Conservation (phyloP, 2,888 invertebrate genomes). For the Lamellibrachia columna region DNA sequence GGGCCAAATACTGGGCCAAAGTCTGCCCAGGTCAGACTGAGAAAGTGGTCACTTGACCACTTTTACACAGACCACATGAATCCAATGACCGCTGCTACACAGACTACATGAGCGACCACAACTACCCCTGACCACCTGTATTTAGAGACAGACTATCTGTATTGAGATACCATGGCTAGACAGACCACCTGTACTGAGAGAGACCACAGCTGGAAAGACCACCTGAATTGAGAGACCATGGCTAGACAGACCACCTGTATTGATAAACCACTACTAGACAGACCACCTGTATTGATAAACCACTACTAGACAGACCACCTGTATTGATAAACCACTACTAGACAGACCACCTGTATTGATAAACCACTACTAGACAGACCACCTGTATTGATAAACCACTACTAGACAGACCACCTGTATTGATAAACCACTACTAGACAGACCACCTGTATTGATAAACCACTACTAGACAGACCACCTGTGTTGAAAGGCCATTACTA, state of each 20-base stretch:
- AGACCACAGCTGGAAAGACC: not conserved
- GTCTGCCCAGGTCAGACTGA: not conserved
- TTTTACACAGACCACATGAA: not conserved
- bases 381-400: not conserved
- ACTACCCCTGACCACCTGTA: not conserved
- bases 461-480: too few relatives aligned
- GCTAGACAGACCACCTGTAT: not conserved
- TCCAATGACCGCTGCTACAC: not conserved
- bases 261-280: not conserved
- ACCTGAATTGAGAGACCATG: not conserved
- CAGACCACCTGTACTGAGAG: too few relatives aligned
- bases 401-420: not conserved
- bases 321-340: too few relatives aligned
- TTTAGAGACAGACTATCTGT: not conserved
- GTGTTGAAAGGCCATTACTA: too few relatives aligned
- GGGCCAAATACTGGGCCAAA: not conserved
- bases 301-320: too few relatives aligned
- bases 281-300: too few relatives aligned
- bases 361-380: not conserved
- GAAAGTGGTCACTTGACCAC: not conserved
- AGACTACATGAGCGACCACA: not conserved
- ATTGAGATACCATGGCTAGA: too few relatives aligned
- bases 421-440: too few relatives aligned
- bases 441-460: too few relatives aligned
- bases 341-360: too few relatives aligned